Percentiles rank a stretch among this genome's conserved stretches.
Evolutionary conservation across 2,888 invertebrate species (phyloP).

Genomic region (Diploptera punctata): DNA sequence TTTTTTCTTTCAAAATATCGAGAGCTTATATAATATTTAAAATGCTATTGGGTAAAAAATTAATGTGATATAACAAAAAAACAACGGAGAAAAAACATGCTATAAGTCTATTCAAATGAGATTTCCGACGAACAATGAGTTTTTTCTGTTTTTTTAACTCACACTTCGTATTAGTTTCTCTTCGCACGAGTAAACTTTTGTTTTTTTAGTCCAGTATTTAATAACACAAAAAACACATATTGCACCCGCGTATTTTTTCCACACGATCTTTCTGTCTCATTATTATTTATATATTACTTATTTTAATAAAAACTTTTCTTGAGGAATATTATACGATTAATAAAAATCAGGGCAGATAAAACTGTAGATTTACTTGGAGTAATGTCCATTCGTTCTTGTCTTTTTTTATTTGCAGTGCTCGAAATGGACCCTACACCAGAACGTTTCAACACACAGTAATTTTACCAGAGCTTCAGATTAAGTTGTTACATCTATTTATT

Average conservation of each 20-base stretch:
- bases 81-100: slow-evolving; percentile 13
- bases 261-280: neutral
- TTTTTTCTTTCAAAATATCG: slow-evolving; percentile 19
- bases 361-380: too few species aligned
- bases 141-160: neutral
- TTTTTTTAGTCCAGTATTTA: neutral
- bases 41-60: slow-evolving; percentile 15
- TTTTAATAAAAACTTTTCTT: slow-evolving; percentile 12
- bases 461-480: too few species aligned
- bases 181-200: neutral
- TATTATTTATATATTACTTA: too few species aligned
- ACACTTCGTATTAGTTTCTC: too few species aligned
- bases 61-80: neutral
- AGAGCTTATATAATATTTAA: slow-evolving; percentile 15
- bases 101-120: slow-evolving; percentile 25
- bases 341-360: slow-evolving; percentile 9
- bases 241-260: neutral
- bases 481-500: too few species aligned
- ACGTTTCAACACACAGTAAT: too few species aligned
- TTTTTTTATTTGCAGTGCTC: neutral
- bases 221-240: neutral
- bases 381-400: neutral
- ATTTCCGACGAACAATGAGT: slow-evolving; percentile 18
- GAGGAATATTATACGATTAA: neutral
- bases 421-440: neutral